These are phyloP conservation scores for Diaprepes abbreviatus DNA, from an alignment of 2,888 invertebrate genomes.

Conservation along the genomic window DNA sequence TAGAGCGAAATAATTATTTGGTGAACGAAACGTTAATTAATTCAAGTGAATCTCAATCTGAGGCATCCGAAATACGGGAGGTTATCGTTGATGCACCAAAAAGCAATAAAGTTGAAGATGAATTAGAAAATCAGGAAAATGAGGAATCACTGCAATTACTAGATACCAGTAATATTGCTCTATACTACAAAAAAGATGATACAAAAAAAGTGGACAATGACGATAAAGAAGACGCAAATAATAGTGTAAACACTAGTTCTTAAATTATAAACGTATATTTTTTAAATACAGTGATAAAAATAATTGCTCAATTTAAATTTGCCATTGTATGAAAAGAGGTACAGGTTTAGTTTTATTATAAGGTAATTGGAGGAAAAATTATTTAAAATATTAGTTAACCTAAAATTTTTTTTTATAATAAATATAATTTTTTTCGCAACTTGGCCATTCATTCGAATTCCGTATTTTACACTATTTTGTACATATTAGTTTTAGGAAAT, in stretches of 20 bases:
- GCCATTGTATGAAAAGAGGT: slow-evolving; percentile 16
- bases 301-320: slow-evolving; percentile 24
- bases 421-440: no score
- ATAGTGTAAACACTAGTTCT: not conserved
- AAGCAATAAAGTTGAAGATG: slow-evolving; percentile 32
- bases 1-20: slow-evolving; percentile 53
- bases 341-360: not conserved
- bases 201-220: slow-evolving; percentile 8
- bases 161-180: slow-evolving; percentile 73
- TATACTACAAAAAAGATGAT: slow-evolving; percentile 69
- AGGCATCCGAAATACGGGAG: slow-evolving; percentile 44
- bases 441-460: no score
- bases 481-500: slow-evolving; percentile 6
- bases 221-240: slow-evolving; percentile 15
- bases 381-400: not conserved
- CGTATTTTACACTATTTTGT: no score
- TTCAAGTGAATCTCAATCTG: slow-evolving; percentile 16
- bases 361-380: not conserved
- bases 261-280: not conserved
- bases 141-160: slow-evolving; percentile 65
- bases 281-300: not conserved
- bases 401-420: no score
- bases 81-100: slow-evolving; percentile 43
- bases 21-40: slow-evolving; percentile 50
- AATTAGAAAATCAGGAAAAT: slow-evolving; percentile 50